These are phyloP conservation scores for roundworm (Caenorhabditis elegans) DNA, from an alignment of 1,140 invertebrate genomes.

Conservation along the genomic window DNA sequence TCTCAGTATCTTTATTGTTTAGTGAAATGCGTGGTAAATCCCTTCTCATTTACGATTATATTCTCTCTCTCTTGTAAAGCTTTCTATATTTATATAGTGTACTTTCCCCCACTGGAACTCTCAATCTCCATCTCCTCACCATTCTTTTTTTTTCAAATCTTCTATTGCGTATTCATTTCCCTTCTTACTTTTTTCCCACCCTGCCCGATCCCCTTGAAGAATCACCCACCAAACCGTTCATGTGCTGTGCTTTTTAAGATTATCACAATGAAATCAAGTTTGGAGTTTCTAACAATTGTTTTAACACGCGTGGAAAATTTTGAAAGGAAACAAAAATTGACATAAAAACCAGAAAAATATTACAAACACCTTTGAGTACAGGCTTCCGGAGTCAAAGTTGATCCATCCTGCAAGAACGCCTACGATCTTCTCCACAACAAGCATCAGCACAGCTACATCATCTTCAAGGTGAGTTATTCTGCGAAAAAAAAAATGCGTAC, in stretches of 20 bases:
- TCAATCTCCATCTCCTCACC: neutral
- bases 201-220: neutral
- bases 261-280: constrained; percentile 29
- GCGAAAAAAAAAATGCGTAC: too few relatives aligned
- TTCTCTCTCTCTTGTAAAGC: neutral
- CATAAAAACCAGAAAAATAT: neutral
- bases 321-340: too few relatives aligned
- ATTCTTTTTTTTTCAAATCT: neutral
- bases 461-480: constrained; percentile 50
- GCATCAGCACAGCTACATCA: constrained; percentile 62
- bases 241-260: constrained; percentile 10
- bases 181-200: neutral
- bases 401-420: constrained; percentile 62
- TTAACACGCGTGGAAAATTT: neutral
- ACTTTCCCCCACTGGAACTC: neutral
- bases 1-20: neutral
- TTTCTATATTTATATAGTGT: neutral
- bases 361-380: neutral
- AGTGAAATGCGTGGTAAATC: constrained; percentile 23
- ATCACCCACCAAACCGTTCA: neutral
- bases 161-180: constrained; percentile 16
- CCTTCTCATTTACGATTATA: constrained; percentile 5
- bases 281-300: neutral
- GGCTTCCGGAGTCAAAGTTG: constrained; percentile 66
- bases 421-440: constrained; percentile 65